Conservation (phyloP, 2,113 vertebrate genomes). For the Notarius quadriscutis region DNA sequence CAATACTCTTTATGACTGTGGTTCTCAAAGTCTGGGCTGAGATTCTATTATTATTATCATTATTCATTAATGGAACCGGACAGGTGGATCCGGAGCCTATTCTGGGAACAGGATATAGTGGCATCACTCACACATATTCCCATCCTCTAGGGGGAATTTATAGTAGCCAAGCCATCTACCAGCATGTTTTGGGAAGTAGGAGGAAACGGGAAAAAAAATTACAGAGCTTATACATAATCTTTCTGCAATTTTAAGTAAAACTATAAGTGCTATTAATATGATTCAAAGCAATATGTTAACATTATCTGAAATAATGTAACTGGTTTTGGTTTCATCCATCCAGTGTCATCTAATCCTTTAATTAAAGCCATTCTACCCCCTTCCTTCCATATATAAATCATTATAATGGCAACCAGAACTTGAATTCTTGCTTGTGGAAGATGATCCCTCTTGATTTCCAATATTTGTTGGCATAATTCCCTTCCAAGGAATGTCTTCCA, state of each 20-base stretch:
- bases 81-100: not conserved
- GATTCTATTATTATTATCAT: not conserved
- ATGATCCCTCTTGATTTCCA: no score
- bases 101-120: not conserved
- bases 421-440: no score
- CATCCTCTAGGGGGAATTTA: not conserved
- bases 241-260: not conserved
- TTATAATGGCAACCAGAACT: no score
- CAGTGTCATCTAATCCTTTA: no score
- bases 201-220: not conserved
- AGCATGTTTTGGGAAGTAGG: not conserved
- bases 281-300: not conserved
- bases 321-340: not conserved
- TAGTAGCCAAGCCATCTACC: not conserved
- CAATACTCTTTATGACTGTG: not conserved
- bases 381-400: no score
- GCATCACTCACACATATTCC: not conserved
- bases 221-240: not conserved
- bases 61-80: not conserved
- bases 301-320: not conserved
- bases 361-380: no score
- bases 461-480: no score
- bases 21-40: not conserved
- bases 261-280: not conserved
- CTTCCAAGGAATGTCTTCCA: no score